phyloP scores from a whole-genome alignment of 2,888 invertebrate genomes.

The Peribatodes rhomboidaria region DNA sequence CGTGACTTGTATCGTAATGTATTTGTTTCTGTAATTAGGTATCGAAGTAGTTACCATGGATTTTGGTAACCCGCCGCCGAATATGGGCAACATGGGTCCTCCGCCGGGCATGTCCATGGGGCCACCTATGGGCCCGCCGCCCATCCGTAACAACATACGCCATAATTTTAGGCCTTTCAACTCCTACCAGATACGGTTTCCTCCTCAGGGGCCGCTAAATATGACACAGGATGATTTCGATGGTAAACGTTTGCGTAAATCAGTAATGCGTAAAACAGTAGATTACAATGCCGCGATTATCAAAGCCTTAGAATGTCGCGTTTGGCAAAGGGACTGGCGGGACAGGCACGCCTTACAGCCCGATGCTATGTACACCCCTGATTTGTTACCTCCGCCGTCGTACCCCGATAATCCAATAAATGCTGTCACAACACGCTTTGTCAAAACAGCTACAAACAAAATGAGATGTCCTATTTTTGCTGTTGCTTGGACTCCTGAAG shows the following conservation, averaged over 20 bases:
- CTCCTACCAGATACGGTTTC: constrained; percentile 81
- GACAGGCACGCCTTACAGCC: constrained; percentile 97
- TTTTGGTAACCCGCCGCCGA: constrained; percentile 82
- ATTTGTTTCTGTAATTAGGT: constrained; percentile 80
- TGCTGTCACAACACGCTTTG: constrained; percentile 97
- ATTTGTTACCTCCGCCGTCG: constrained; percentile 97
- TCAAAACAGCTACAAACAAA: constrained; percentile 99
- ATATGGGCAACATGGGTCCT: constrained; percentile 78
- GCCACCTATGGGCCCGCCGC: constrained; percentile 58
- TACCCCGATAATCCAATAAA: constrained; percentile 98
- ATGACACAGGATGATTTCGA: constrained; percentile 96
- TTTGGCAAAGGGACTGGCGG: constrained; percentile 97
- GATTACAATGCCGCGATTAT: constrained; percentile 99
- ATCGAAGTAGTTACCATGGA: constrained; percentile 80
- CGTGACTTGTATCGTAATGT: constrained; percentile 55
- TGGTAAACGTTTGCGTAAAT: constrained; percentile 97
- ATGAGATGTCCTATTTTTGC: constrained; percentile 99
- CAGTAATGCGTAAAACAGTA: constrained; percentile 98
- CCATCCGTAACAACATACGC: constrained; percentile 79
- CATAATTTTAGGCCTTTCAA: constrained; percentile 83
- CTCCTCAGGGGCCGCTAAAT: constrained; percentile 87
- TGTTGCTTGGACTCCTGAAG: constrained; percentile 99
- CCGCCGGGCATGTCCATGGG: constrained; percentile 71
- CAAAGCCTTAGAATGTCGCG: constrained; percentile 95
- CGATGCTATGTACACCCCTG: constrained; percentile 97